A percentile compares a stretch with the other conserved stretches of the same genome.
Conservation (phyloP, 2,888 invertebrate genomes). For the Melanchra persicariae region DNA sequence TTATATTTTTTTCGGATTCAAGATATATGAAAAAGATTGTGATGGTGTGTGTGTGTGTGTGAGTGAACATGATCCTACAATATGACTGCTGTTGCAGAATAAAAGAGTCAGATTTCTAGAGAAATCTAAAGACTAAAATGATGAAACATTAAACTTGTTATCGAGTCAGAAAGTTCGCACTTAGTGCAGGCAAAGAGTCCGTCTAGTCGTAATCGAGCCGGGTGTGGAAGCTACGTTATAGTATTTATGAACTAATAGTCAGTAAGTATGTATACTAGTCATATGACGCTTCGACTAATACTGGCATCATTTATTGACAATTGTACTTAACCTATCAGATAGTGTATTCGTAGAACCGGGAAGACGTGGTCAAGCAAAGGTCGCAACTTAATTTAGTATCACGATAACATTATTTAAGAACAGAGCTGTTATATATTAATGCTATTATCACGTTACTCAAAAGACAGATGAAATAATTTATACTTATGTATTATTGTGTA, state of each 20-base stretch:
- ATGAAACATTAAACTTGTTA: conserved; percentile 38
- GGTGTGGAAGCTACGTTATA: conserved; percentile 13
- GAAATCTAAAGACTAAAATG: not conserved
- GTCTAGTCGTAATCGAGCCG: conserved; percentile 43
- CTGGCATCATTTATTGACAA: conserved; percentile 1
- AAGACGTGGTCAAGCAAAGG: conserved; percentile 13
- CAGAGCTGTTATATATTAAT: conserved; percentile 9
- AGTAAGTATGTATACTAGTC: conserved; percentile 26
- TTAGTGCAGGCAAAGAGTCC: conserved; percentile 31
- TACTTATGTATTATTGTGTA: conserved; percentile 4
- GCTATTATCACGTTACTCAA: conserved; percentile 17
- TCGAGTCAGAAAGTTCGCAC: conserved; percentile 38
- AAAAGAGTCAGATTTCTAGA: conserved; percentile 6
- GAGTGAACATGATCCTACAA: not conserved
- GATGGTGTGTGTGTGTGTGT: no score
- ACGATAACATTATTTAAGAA: conserved; percentile 33
- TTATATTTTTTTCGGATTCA: not conserved
- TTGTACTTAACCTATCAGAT: not conserved
- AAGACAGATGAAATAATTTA: conserved; percentile 29
- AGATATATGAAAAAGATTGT: no score
- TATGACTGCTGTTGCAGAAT: conserved; percentile 4
- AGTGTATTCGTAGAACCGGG: not conserved
- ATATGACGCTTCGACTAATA: not conserved
- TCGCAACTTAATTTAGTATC: conserved; percentile 4
- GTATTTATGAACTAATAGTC: conserved; percentile 28